Evolutionary conservation across 2,113 vertebrate species (phyloP).

Genomic region (Mirza zaza): DNA sequence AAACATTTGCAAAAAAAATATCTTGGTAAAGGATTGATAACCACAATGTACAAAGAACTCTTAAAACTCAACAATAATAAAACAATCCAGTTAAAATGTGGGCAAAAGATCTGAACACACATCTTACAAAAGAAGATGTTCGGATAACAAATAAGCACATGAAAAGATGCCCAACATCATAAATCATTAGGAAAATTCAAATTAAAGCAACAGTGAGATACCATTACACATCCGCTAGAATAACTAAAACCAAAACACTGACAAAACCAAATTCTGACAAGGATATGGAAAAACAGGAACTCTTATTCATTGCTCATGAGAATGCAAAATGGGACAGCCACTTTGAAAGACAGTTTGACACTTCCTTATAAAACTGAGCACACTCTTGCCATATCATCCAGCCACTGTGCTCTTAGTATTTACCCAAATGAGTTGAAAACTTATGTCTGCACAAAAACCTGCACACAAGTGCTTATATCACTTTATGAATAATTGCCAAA

Average conservation of each 20-base stretch:
- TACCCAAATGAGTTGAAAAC: neutral
- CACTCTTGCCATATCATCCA: neutral
- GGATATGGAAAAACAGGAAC: neutral
- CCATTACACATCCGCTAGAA: neutral
- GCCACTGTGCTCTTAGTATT: neutral
- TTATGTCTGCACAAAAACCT: neutral
- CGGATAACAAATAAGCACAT: neutral
- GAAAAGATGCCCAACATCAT: neutral
- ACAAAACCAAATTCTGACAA: neutral
- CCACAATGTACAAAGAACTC: neutral
- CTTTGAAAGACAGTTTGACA: neutral
- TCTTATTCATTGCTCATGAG: neutral
- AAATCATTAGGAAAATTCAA: too few species aligned
- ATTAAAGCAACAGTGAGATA: neutral
- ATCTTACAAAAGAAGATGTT: neutral
- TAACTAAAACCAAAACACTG: neutral
- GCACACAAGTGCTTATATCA: neutral
- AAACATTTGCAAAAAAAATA: neutral
- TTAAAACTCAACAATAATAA: neutral
- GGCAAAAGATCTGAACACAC: neutral
- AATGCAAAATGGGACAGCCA: neutral
- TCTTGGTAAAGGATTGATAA: neutral
- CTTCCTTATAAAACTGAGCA: neutral
- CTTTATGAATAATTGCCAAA: neutral
- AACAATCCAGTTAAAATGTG: neutral